A percentile compares a stretch with the other conserved stretches of the same genome.
These are phyloP conservation scores for Coracopsis vasa DNA, from an alignment of 2,113 vertebrate species.

Conservation along the genomic window DNA sequence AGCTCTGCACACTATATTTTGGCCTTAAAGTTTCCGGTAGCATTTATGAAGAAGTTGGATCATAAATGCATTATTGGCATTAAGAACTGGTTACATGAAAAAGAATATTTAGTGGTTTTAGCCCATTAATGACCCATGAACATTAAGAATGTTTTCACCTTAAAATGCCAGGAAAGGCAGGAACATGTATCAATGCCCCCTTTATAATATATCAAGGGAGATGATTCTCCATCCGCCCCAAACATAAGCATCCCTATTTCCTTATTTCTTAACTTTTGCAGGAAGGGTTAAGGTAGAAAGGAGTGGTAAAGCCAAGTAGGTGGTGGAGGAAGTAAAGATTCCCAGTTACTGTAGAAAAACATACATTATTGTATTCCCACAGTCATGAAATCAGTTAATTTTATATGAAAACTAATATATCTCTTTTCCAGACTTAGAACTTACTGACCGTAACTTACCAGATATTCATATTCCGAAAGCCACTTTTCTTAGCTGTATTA, in stretches of 20 bases:
- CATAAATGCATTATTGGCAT: slow-evolving; percentile 72
- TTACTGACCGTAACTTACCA: slow-evolving; percentile 52
- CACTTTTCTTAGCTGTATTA: slow-evolving; percentile 43
- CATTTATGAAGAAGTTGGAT: slow-evolving; percentile 58
- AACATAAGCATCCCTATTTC: not conserved
- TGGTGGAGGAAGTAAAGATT: slow-evolving; percentile 17
- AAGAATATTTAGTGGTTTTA: slow-evolving; percentile 46
- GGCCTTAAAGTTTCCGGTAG: slow-evolving; percentile 75
- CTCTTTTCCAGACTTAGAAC: slow-evolving; percentile 48
- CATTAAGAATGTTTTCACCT: not conserved
- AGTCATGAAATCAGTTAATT: not conserved
- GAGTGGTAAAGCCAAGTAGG: not conserved
- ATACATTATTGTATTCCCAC: slow-evolving; percentile 35
- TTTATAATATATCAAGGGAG: not conserved
- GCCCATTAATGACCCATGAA: slow-evolving; percentile 17
- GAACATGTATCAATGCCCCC: not conserved
- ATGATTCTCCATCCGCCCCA: not conserved
- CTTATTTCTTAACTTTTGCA: not conserved
- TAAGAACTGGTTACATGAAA: slow-evolving; percentile 53
- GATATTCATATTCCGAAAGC: slow-evolving; percentile 53
- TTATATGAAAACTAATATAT: slow-evolving; percentile 21
- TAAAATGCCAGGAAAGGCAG: not conserved
- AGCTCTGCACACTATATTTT: slow-evolving; percentile 65
- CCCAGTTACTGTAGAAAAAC: slow-evolving; percentile 30
- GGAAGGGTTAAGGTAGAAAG: slow-evolving; percentile 19